Base-by-base conservation (phyloP, 2,888 invertebrate genomes). In the Pemphredon lugubris region DNA sequence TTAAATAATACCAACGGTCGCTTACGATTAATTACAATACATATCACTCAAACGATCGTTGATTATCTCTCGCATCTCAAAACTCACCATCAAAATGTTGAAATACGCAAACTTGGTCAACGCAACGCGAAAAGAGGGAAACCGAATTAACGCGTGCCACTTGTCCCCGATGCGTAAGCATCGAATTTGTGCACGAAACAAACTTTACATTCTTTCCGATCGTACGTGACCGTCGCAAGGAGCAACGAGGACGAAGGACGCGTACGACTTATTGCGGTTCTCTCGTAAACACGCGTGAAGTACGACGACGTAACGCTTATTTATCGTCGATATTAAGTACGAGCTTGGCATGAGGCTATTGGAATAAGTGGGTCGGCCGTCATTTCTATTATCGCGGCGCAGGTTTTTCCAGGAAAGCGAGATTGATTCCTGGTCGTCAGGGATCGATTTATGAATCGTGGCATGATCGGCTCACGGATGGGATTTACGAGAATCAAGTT, bases 361-460 rank as follows among this genome's bases (percentile, higher is more conserved):
- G 5, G 23, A 20, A 54, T 39, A 81, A 75, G 61, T 82, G 67
- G 81, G 81, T 79, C 77, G 72, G 14, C 47, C 71, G 79, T 79
- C 79, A 81, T 77, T 79, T 58, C 82, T 75, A 81, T 81, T 81
- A 81, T 71, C 77, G 68, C 60, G 57, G 45, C 59, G 37, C 34
- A 53, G 9, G 30, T 14, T 4, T 34, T 34, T 57, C 71, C 63
- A 26, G 45, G 67, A 76, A 73, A 48, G 23, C 45, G 45, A 57
- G 45, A 71, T 64, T 67, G 42, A 71, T 71, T 69, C 63, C 53
- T 18, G 39, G 20, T n/a, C 16, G n/a, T 23, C 26, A 50, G 47
- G 37, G 57, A 40, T 69, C 47, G 63, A 61, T 71, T 67, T 58
- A 63, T 77, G 51, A 42, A 51, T 47, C 51, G 64, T 26, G 39